These are phyloP conservation scores for Neoniphon sammara DNA, from an alignment of 2,797 vertebrate genomes.

Conservation along the genomic window DNA sequence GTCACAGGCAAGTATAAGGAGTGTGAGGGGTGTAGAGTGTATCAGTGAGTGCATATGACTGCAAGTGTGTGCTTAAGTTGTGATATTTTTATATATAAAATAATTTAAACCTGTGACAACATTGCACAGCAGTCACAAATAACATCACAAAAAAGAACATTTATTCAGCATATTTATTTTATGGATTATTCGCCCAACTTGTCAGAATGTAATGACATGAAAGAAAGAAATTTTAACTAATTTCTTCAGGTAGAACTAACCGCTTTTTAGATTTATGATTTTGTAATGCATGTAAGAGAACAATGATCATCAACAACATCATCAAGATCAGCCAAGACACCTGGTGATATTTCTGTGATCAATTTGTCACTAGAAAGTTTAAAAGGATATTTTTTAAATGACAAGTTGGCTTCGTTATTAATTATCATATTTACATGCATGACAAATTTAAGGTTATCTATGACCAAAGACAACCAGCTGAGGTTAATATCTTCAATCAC, in stretches of 20 bases:
- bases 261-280: not conserved
- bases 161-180: no score
- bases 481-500: not conserved
- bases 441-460: not conserved
- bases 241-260: not conserved
- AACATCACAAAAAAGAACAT: no score
- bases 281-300: not conserved
- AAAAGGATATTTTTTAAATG: not conserved
- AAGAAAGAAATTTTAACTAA: no score
- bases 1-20: constrained; percentile 85
- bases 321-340: not conserved
- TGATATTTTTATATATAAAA: no score
- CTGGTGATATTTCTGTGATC: not conserved
- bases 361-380: not conserved
- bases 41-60: not conserved
- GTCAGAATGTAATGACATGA: no score
- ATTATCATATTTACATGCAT: not conserved
- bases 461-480: not conserved
- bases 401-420: not conserved
- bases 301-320: not conserved
- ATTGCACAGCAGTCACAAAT: no score
- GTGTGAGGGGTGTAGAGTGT: not conserved
- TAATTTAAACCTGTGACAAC: no score
- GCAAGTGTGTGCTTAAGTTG: no score
- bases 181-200: no score